These are phyloP conservation scores for Macrosteles quadrilineatus DNA, from an alignment of 1,140 invertebrate genomes.

Conservation along the genomic window DNA sequence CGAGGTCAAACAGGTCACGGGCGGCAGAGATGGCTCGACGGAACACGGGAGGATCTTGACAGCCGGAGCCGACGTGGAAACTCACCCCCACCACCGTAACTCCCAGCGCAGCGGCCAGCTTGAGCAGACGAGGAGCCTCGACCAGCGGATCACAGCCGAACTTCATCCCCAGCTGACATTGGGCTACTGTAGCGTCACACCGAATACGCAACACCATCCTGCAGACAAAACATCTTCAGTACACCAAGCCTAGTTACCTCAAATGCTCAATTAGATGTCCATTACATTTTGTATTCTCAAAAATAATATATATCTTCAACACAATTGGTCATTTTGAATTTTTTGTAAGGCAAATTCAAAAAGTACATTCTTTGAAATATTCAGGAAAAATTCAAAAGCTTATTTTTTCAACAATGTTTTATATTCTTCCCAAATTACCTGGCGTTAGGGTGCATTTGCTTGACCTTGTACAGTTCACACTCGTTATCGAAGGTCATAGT, in stretches of 20 bases:
- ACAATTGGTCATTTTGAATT: too few relatives aligned
- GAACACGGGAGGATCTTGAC: conserved; percentile 73
- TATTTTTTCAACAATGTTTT: too few relatives aligned
- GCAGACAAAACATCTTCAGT: conserved; percentile 29
- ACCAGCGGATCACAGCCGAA: conserved; percentile 86
- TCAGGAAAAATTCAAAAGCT: too few relatives aligned
- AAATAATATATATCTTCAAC: too few relatives aligned
- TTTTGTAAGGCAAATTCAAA: too few relatives aligned
- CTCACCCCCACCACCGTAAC: conserved; percentile 82
- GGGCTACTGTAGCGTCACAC: conserved; percentile 82
- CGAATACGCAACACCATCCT: conserved; percentile 91
- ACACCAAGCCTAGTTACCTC: too few relatives aligned
- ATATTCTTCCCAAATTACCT: conserved; percentile 58
- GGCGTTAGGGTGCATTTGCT: conserved; percentile 77
- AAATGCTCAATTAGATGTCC: too few relatives aligned
- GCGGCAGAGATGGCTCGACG: conserved; percentile 70
- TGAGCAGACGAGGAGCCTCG: conserved; percentile 78
- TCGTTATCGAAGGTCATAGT: conserved; percentile 97
- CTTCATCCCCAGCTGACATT: conserved; percentile 92
- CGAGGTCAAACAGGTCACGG: conserved; percentile 69
- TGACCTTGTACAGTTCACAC: conserved; percentile 90
- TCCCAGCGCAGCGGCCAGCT: conserved; percentile 68
- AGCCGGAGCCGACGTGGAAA: conserved; percentile 89
- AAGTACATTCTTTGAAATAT: too few relatives aligned
- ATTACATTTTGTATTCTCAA: too few relatives aligned